Percentiles rank a stretch among this genome's conserved stretches.
These are phyloP conservation scores for Scaptodrosophila latifasciaeformis DNA, from an alignment of 2,888 invertebrate species.

Conservation along the genomic window DNA sequence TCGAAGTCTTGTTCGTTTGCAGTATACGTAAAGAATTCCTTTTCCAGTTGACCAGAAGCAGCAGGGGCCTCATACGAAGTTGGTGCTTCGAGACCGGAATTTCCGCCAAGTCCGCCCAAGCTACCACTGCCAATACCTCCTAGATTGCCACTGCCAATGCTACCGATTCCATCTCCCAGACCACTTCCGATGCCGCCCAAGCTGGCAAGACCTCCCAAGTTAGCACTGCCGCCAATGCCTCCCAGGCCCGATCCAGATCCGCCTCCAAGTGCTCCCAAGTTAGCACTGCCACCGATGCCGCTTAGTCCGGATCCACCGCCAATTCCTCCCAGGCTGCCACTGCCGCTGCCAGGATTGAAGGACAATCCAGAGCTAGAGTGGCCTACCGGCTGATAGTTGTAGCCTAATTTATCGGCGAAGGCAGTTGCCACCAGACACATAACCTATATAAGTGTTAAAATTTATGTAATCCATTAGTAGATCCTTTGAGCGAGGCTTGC, in stretches of 20 bases:
- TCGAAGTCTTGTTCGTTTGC: slow-evolving; percentile 65
- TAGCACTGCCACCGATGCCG: slow-evolving; percentile 21
- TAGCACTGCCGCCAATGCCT: slow-evolving; percentile 25
- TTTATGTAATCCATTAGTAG: slow-evolving; percentile 30
- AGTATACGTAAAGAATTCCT: slow-evolving; percentile 60
- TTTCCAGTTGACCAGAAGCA: slow-evolving; percentile 48
- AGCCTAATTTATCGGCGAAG: slow-evolving; percentile 66
- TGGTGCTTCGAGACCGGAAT: slow-evolving; percentile 31
- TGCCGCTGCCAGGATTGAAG: slow-evolving; percentile 48
- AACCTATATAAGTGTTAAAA: slow-evolving; percentile 35
- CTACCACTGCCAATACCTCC: slow-evolving; percentile 3
- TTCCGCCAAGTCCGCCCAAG: slow-evolving; percentile 4
- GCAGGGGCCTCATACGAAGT: slow-evolving; percentile 45
- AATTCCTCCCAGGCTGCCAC: slow-evolving; percentile 27
- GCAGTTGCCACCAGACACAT: slow-evolving; percentile 63
- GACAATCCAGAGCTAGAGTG: slow-evolving; percentile 61
- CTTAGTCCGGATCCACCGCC: slow-evolving; percentile 20
- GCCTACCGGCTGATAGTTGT: slow-evolving; percentile 64
- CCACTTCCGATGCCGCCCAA: slow-evolving; percentile 14
- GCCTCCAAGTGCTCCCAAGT: slow-evolving; percentile 18
- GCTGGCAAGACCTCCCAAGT: slow-evolving; percentile 6
- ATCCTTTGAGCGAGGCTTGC: slow-evolving; percentile 16
- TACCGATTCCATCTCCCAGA: slow-evolving; percentile 13
- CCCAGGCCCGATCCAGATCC: slow-evolving; percentile 12
- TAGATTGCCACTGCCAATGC: slow-evolving; percentile 14